phyloP scores from a whole-genome alignment of 2,797 vertebrate species.

The Glyptemys insculpta region DNA sequence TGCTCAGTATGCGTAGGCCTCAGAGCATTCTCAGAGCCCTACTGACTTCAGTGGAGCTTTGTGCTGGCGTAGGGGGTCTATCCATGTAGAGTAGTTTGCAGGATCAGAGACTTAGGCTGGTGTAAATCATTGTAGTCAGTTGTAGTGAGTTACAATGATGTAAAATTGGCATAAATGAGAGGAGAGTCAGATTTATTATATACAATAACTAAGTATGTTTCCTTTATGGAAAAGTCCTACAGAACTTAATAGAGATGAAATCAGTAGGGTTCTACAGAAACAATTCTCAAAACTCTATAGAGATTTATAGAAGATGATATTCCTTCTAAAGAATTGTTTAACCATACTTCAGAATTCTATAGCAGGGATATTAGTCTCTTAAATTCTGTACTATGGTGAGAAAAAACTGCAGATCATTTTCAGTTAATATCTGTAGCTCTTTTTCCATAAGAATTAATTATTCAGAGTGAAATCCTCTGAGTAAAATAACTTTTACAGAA shows the following conservation, averaged over 20 bases:
- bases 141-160: background rate
- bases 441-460: constrained; percentile 67
- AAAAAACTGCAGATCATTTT: constrained; percentile 32
- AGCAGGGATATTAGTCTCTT: constrained; percentile 34
- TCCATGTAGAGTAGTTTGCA: too few relatives aligned
- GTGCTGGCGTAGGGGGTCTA: too few relatives aligned
- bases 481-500: constrained; percentile 60
- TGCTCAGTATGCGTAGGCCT: constrained; percentile 14
- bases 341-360: constrained; percentile 21
- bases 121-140: background rate
- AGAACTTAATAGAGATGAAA: constrained; percentile 35
- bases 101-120: too few relatives aligned
- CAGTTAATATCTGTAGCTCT: constrained; percentile 62
- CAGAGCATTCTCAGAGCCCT: constrained; percentile 1
- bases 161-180: constrained; percentile 24
- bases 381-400: background rate
- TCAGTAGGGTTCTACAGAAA: constrained; percentile 11
- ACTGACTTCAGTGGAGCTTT: too few relatives aligned
- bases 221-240: constrained; percentile 23
- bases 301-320: constrained; percentile 3
- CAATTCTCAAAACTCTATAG: background rate
- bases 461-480: constrained; percentile 67
- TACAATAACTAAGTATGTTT: background rate
- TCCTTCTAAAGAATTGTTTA: constrained; percentile 37
- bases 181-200: background rate